A percentile compares a stretch with the other conserved stretches of the same genome.
These are phyloP conservation scores for Malurus leucopterus DNA, from an alignment of 2,797 vertebrate genomes.

Conservation along the genomic window DNA sequence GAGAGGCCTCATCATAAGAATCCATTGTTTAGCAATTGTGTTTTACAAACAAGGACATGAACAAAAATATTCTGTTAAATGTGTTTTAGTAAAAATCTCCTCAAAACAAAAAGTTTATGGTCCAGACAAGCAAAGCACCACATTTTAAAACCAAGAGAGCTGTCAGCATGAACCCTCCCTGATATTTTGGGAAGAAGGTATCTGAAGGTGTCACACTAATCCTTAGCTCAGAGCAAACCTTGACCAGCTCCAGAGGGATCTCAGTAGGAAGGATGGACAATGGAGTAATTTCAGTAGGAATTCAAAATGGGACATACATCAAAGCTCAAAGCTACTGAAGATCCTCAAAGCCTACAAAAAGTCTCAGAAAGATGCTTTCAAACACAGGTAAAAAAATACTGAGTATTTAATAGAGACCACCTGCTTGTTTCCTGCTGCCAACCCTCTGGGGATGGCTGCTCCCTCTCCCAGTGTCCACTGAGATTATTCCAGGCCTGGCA, in stretches of 20 bases:
- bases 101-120: not conserved
- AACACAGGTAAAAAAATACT: not conserved
- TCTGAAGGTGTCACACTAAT: not conserved
- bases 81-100: not conserved
- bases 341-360: not conserved
- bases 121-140: not conserved
- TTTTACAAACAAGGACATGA: not conserved
- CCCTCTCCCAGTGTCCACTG: not conserved
- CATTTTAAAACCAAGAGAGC: not conserved
- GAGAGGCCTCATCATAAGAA: not conserved
- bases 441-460: not conserved
- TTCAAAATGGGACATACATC: not conserved
- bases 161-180: not conserved
- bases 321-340: not conserved
- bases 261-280: not conserved
- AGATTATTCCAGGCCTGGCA: not conserved
- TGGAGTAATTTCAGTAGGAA: fast-evolving
- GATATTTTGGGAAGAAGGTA: not conserved
- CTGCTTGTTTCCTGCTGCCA: not conserved
- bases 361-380: not conserved
- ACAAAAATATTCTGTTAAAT: not conserved
- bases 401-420: not conserved
- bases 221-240: not conserved
- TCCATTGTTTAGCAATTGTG: not conserved
- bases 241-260: not conserved